Evolutionary conservation across 2,113 vertebrate species (phyloP), one percentile per base, ranked within the genome.

Genomic region (Balaenoptera acutorostrata): DNA sequence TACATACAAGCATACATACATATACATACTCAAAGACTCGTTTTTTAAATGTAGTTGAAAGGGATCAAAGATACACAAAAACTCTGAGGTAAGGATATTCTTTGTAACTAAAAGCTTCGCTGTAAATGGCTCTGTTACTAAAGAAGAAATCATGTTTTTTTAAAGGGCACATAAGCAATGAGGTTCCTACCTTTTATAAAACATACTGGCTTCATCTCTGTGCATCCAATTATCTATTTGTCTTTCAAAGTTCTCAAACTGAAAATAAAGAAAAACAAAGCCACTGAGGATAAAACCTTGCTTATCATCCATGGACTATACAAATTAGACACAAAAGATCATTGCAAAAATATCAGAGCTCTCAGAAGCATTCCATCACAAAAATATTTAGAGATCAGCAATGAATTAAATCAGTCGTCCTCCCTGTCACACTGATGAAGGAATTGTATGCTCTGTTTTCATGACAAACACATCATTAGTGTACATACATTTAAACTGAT

Each of bases 381-480:
- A 96, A 97, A 94, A 95, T 95, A 98, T 97, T 97, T 97, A 90
- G 78, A 97, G 97, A 93, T 95, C 82, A 81, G 44, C 31, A 77
- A 27, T 85, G 95, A 97, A 96, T 98, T 97, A 98, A 98, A 98
- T 97, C 95, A 95, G 96, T 98, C 97, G 75, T 98, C 95, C 41
- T 99, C 94, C 87, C 86, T 88, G 71, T 98, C 97, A 97, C 96
- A 90, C 93, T 99, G 98, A 99, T 99, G 99, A 98, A 99, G 98
- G 98, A 97, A 98, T 99, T 98, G 98, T 98, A 96, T 97, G 88
- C 96, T 97, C 52, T 98, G 99, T 99, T 99, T 99, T 98, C 98
- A 99, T 99, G 98, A 99, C 99, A 99, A 99, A 99, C 97, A 98
- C 98, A 99, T 99, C 98, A 99, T 99, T 99, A 99, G 98, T 98